phyloP scores from a whole-genome alignment of 2,888 invertebrate species.

The Callinectes sapidus region DNA sequence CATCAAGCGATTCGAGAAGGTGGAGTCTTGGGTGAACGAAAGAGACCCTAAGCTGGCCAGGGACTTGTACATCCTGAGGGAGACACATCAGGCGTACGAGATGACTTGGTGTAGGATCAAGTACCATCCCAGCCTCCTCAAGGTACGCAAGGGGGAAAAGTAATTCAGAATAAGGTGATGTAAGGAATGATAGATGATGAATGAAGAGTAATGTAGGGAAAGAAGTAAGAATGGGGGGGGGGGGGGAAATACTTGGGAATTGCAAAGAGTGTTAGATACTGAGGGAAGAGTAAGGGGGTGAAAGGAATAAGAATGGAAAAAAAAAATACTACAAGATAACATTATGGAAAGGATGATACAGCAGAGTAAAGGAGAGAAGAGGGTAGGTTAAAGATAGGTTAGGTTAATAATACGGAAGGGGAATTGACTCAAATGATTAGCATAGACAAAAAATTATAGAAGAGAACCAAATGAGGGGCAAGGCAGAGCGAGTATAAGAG shows the following conservation, averaged over 20 bases:
- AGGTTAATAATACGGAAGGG: too few relatives aligned
- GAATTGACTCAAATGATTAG: neutral
- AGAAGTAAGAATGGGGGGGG: neutral
- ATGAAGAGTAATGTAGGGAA: neutral
- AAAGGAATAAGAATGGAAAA: neutral
- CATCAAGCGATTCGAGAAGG: constrained; percentile 18
- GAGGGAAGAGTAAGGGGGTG: neutral
- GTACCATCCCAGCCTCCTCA: constrained; percentile 43
- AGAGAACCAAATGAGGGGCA: too few relatives aligned
- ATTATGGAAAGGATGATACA: neutral
- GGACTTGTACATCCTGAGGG: neutral
- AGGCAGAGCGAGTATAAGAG: neutral
- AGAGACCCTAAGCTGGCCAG: constrained; percentile 26
- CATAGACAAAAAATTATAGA: neutral
- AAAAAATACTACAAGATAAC: neutral
- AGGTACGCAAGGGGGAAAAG: constrained; percentile 11
- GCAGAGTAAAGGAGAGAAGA: neutral
- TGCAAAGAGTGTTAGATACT: neutral
- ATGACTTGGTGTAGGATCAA: constrained; percentile 30
- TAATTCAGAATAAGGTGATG: neutral
- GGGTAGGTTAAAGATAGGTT: too few relatives aligned
- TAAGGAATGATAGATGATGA: neutral
- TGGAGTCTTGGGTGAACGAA: constrained; percentile 38
- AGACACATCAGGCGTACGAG: constrained; percentile 3
- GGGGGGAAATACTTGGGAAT: neutral